These are phyloP conservation scores for Pelosia muscerda DNA, from an alignment of 2,888 invertebrate species.

Conservation along the genomic window DNA sequence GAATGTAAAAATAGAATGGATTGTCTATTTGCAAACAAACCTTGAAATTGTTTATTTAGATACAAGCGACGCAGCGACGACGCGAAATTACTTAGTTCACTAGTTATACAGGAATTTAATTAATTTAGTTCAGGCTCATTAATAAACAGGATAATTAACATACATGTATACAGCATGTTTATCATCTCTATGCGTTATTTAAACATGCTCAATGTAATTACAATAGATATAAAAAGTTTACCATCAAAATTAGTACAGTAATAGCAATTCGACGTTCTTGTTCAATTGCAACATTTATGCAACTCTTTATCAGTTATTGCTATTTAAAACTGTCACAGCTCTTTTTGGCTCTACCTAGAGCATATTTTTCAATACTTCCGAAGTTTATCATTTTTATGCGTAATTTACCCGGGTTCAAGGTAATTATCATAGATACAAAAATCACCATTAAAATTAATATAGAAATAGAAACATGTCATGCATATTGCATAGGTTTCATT, in stretches of 20 bases:
- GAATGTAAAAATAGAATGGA: not conserved
- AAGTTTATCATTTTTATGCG: too few species aligned
- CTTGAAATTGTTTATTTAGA: not conserved
- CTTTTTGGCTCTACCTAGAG: too few species aligned
- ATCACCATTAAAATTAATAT: too few species aligned
- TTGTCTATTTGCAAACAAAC: conserved; percentile 2
- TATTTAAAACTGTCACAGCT: too few species aligned
- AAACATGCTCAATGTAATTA: not conserved
- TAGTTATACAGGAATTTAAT: not conserved
- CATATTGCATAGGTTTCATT: too few species aligned
- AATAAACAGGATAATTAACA: not conserved
- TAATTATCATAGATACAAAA: too few species aligned
- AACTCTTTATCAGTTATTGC: not conserved
- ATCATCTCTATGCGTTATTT: not conserved
- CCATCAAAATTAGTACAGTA: not conserved
- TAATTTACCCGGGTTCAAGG: too few species aligned
- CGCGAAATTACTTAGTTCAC: not conserved
- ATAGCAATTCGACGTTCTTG: not conserved
- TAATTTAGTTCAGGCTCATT: not conserved
- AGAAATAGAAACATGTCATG: too few species aligned
- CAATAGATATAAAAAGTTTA: not conserved
- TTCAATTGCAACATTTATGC: not conserved
- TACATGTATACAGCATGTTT: not conserved
- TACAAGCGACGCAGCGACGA: not conserved
- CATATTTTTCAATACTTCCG: too few species aligned